Percentiles rank a stretch among this genome's conserved stretches.
phyloP scores from a whole-genome alignment of 2,797 vertebrate genomes.

The Alca torda region DNA sequence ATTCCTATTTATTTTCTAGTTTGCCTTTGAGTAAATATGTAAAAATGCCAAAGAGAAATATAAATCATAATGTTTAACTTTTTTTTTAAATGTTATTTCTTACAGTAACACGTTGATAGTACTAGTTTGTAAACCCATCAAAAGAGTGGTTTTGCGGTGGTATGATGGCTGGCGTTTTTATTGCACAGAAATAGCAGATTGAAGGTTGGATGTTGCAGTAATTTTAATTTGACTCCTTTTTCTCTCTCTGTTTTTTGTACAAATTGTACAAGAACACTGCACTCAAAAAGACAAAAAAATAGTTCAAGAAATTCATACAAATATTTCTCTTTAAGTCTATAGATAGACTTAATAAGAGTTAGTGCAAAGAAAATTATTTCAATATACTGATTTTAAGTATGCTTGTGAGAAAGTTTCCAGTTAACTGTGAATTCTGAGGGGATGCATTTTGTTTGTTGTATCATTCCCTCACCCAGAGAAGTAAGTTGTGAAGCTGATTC shows the following conservation, averaged over 20 bases:
- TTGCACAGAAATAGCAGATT: background rate
- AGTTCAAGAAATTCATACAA: background rate
- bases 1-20: background rate
- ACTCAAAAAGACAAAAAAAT: background rate
- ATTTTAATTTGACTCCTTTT: background rate
- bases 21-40: background rate
- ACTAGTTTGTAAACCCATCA: background rate
- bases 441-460: background rate
- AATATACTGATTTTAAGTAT: background rate
- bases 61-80: background rate
- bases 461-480: background rate
- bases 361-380: background rate
- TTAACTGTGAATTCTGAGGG: background rate
- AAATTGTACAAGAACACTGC: background rate
- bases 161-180: background rate
- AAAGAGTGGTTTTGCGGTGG: background rate
- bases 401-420: background rate
- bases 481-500: background rate
- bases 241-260: background rate
- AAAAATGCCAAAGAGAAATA: constrained; percentile 3
- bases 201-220: background rate
- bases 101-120: background rate
- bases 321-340: background rate
- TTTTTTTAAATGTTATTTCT: background rate
- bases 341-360: background rate